phyloP scores from a whole-genome alignment of 2,797 vertebrate species.

The Pagetopsis macropterus region DNA sequence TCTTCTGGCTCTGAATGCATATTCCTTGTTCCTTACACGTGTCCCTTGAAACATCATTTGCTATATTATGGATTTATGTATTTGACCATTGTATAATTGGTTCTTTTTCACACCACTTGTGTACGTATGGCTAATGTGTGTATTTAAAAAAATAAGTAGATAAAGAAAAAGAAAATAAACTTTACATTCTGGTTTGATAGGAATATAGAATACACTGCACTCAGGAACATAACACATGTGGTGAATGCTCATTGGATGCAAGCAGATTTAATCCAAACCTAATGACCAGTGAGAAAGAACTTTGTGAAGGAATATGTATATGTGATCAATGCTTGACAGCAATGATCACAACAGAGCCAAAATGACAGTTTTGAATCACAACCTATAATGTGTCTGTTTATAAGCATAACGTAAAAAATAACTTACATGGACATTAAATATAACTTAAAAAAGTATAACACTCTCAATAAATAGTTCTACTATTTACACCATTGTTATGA shows the following conservation, averaged over 20 bases:
- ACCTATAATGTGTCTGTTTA: slow-evolving; percentile 85
- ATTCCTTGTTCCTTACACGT: slow-evolving; percentile 25
- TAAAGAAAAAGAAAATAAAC: slow-evolving; percentile 39
- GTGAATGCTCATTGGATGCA: slow-evolving; percentile 59
- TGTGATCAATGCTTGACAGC: slow-evolving; percentile 76
- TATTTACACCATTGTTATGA: slow-evolving; percentile 99
- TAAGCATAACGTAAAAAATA: slow-evolving; percentile 96
- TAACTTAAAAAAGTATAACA: slow-evolving; percentile 99
- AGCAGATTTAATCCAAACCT: slow-evolving; percentile 59
- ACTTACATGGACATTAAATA: slow-evolving; percentile 99
- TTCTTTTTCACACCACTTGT: slow-evolving; percentile 82
- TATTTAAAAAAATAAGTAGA: slow-evolving; percentile 36
- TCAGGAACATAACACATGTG: slow-evolving; percentile 60
- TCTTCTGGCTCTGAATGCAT: slow-evolving; percentile 39
- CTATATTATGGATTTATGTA: slow-evolving; percentile 41
- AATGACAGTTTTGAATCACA: slow-evolving; percentile 80
- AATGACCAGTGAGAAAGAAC: slow-evolving; percentile 55
- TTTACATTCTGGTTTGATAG: slow-evolving; percentile 77
- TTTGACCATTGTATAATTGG: slow-evolving; percentile 48
- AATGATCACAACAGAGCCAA: slow-evolving; percentile 66
- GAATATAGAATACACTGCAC: slow-evolving; percentile 72
- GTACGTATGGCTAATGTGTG: slow-evolving; percentile 68
- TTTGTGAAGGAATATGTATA: slow-evolving; percentile 63
- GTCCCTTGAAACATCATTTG: slow-evolving; percentile 36
- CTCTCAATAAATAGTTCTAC: slow-evolving; percentile 99